Base-by-base conservation (phyloP, 2,113 vertebrate genomes). In the Dasypus novemcinctus region DNA sequence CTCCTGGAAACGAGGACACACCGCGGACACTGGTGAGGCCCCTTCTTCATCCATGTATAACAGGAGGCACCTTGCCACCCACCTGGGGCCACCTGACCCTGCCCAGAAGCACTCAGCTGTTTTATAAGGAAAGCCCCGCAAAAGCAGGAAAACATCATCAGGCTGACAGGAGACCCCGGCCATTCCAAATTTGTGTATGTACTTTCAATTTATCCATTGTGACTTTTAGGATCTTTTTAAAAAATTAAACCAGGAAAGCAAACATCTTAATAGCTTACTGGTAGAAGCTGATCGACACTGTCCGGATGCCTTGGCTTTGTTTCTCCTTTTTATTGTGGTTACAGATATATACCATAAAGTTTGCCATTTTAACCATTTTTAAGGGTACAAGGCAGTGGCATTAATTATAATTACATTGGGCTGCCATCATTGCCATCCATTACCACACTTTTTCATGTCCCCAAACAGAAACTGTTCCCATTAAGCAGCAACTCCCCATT, bases 1-100 rank as follows among this genome's bases (percentile, higher is more conserved):
- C 98, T 99, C 99, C 99, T 99, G 98, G 97, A 96, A 98, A 98
- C 52, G 94, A 89, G 93, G 72, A 97, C 97, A 89, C 1, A 83
- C 12, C 54, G 54, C 0, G 17, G n/a, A 20, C 8, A 7, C 75
- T 1, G 21, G 57, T 89, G 31, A 94, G 69, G 68, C 8, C 10
- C 29, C 25, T 11, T 1, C 59, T 11, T 33, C 10, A 4, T 61
- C 10, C 4, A 13, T 20, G 9, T 20, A 2, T 1, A 9, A 12
- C 6, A 7, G 14, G 69, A 20, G 68, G 20, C 52, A 9, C 7
- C 1, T 36, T 2, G 0, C 38, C 10, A 1, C 15, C 78, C 5
- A 0, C 69, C 41, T 2, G 36, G 1, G 1, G 31, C 14, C 18
- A 2, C 66, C 46, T 0, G 2, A 2, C 14, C 21, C 52, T 0